These are phyloP conservation scores for Myotis pilosus DNA, from an alignment of 2,797 vertebrate genomes.

Conservation along the genomic window DNA sequence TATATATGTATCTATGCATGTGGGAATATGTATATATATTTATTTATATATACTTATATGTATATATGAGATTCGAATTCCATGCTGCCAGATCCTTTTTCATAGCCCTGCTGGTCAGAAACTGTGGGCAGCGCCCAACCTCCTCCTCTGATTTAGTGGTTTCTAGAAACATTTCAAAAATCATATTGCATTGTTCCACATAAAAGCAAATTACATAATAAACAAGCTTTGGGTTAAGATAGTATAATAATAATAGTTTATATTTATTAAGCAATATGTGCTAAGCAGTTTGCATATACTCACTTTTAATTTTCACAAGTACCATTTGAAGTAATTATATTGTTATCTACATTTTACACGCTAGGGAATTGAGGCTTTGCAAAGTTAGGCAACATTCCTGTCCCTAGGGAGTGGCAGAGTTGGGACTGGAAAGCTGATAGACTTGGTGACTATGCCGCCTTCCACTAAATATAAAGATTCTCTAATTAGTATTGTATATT, in stretches of 20 bases:
- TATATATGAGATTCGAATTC: slow-evolving; percentile 28
- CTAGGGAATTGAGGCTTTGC: background rate
- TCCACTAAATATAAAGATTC: slow-evolving; percentile 67
- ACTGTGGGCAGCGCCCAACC: background rate
- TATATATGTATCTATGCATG: background rate
- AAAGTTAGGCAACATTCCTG: background rate
- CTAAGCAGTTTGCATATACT: background rate
- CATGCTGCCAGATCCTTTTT: slow-evolving; percentile 65
- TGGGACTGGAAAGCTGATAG: background rate
- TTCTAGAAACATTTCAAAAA: slow-evolving; percentile 70
- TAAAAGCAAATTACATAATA: slow-evolving; percentile 63
- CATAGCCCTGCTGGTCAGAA: slow-evolving; percentile 52
- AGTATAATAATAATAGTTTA: slow-evolving; percentile 33
- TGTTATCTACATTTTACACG: background rate
- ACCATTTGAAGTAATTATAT: background rate
- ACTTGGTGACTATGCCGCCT: background rate
- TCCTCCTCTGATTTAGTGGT: slow-evolving; percentile 54
- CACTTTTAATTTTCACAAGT: slow-evolving; percentile 2
- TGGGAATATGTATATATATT: background rate
- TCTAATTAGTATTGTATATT: slow-evolving; percentile 79
- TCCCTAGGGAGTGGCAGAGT: background rate
- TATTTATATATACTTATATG: background rate
- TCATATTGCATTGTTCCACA: slow-evolving; percentile 46
- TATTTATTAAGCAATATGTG: background rate
- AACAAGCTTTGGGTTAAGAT: slow-evolving; percentile 68